phyloP scores from a whole-genome alignment of 2,113 vertebrate species.

The Diadophis punctatus region DNA sequence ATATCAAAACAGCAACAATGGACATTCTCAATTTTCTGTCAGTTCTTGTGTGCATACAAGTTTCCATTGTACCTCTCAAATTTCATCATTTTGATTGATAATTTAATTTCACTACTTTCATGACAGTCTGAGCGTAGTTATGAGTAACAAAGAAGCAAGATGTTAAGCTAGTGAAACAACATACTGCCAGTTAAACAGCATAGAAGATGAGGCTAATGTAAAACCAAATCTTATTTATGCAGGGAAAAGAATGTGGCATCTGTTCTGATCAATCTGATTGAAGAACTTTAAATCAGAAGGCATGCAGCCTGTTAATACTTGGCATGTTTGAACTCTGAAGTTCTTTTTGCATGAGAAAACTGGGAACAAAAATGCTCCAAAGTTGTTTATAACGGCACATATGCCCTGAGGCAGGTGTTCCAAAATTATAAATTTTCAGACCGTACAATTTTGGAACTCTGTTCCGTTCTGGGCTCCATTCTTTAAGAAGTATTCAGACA shows the following conservation, averaged over 20 bases:
- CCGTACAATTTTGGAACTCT: neutral
- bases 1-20: neutral
- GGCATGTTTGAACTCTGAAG: conserved; percentile 26
- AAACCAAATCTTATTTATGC: conserved; percentile 7
- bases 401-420: neutral
- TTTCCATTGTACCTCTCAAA: conserved; percentile 46
- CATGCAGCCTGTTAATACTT: conserved; percentile 41
- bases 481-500: neutral
- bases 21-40: conserved; percentile 1
- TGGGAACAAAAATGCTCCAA: neutral
- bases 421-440: neutral
- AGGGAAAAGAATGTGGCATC: conserved; percentile 22
- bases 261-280: conserved; percentile 26
- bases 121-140: conserved; percentile 27
- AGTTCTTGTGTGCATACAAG: conserved; percentile 37
- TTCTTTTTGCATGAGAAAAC: neutral
- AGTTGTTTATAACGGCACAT: neutral
- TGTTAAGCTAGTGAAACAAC: conserved; percentile 25
- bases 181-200: conserved; percentile 14
- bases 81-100: conserved; percentile 50
- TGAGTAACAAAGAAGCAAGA: conserved; percentile 7
- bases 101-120: conserved; percentile 46
- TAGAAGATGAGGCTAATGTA: conserved; percentile 25
- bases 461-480: neutral
- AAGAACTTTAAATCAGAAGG: conserved; percentile 37